Evolutionary conservation across 2,797 vertebrate species (phyloP), one percentile per base, ranked within the genome.

Genomic region (Enteromius trimaculatus): DNA sequence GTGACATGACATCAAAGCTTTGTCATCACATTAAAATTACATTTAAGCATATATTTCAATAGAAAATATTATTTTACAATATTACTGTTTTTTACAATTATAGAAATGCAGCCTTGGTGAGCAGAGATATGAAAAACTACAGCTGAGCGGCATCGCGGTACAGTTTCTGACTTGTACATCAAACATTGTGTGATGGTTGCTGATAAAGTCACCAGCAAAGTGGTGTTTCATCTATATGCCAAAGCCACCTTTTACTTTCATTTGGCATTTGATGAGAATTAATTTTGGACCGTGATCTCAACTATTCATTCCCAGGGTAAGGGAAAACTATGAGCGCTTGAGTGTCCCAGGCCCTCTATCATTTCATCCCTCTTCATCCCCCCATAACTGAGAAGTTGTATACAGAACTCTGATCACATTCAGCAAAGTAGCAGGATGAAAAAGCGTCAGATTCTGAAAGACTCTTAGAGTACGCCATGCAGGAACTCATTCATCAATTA

Each of bases 401-500:
- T n/a, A 76, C 42, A 79, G 39, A 72, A 64, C 69, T 66, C 80
- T 29, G 34, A 58, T 83, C 62, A 77, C 74, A 84, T 84, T 81
- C 77, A 69, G 64, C 58, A 83, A 83, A 76, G 77, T 42, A 83
- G 55, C 21, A 47, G 79, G 80, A 81, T 72, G 34, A 86, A 77
- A 86, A 65, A 79, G 82, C 51, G 1, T 60, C 66, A 51, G 66
- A 77, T 80, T 81, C 68, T 82, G 69, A 84, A 81, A 82, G 76
- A 86, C 62, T 83, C 75, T 83, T 71, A 75, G 71, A 85, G 68
- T 80, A 51, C 72, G 74, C 77, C 51, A 65, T 49, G 74, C 65
- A 80, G 68, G 81, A 82, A 77, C 71, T 51, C 80, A 77, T 82
- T 84, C 82, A 82, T 88, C 82, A 87, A 87, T 87, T 86, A 88